Base-by-base conservation (phyloP, 2,888 invertebrate species). In the Anthoptus insignis region DNA sequence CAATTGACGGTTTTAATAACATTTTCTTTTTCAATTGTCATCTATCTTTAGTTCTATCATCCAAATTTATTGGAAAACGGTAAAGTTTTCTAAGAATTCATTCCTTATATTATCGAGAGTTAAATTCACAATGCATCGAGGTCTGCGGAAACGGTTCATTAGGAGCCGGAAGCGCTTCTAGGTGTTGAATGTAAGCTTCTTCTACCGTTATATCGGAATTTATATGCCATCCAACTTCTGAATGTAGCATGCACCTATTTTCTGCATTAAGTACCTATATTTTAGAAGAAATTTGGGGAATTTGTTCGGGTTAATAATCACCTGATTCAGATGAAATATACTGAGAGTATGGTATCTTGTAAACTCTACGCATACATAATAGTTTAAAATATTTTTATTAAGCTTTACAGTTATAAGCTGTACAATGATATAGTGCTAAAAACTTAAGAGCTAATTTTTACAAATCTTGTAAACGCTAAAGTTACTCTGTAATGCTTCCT, bases 141-240 rank as follows among this genome's bases (percentile, higher is more conserved):
- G 61, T 67, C 64, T 54, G 13, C 72, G 76, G 75, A 76, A 73
- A 65, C 64, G 67, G 69, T 73, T 76, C 75, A 74, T 77, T 76
- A 76, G 69, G 63, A 67, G 66, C 66, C 71, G 73, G 71, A 71
- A 70, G 59, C 58, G 24, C 56, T 37, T 37, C 45, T 39, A 60
- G 60, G 42, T 53, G 42, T 60, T 42, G 54, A 39, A 54, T 53
- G 19, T 39, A 52, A 37, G 34, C 7, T 24, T 3, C 42, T 52
- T 52, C 19, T 52, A 29, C 24, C 14, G 24, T 39, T 54, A 54
- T 14, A 37, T 37, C 21, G 19, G 24, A 34, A 24, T 39, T 54
- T 39, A 6, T 7, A 24, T 24, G 24, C 47, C 8, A 47, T 24
- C n/a, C 24, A 27, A 5, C 27, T 24, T 47, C 22, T n/a, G 16